Evolutionary conservation across 2,888 invertebrate species (phyloP).

Genomic region (Xestia c-nigrum): DNA sequence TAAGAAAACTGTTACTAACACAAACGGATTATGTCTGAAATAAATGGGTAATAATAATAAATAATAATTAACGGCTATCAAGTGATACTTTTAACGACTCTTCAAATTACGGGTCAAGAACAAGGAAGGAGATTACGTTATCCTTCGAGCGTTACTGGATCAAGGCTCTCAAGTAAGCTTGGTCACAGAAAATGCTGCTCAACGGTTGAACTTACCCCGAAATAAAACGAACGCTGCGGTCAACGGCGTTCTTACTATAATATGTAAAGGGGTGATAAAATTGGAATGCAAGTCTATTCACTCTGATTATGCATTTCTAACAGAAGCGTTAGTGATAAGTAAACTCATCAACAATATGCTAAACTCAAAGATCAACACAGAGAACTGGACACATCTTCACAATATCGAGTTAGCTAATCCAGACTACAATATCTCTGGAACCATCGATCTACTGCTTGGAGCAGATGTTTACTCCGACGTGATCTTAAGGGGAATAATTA

Average conservation of each 20-base stretch:
- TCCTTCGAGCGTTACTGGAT: constrained; percentile 8
- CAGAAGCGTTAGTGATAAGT: not conserved
- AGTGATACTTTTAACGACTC: not conserved
- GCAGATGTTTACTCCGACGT: constrained; percentile 5
- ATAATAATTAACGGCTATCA: not conserved
- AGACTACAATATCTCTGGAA: constrained; percentile 3
- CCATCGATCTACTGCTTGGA: constrained; percentile 13
- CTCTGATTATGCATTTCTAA: constrained; percentile 9
- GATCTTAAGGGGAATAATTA: not conserved
- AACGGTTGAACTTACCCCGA: constrained; percentile 3
- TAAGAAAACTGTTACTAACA: no score
- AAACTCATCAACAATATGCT: constrained; percentile 2
- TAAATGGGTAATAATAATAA: no score
- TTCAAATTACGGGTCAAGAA: not conserved
- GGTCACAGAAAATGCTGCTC: constrained; percentile 14
- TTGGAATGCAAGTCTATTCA: not conserved
- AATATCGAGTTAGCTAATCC: not conserved
- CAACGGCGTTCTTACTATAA: constrained; percentile 9
- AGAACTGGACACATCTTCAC: not conserved
- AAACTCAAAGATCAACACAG: not conserved
- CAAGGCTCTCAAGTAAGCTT: constrained; percentile 8
- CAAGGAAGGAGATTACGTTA: constrained; percentile 1
- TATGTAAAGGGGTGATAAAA: constrained; percentile 5
- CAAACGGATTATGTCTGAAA: no score
- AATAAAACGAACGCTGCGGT: not conserved